Base-by-base conservation (phyloP, 1,140 invertebrate species). In the Zophobas morio region DNA sequence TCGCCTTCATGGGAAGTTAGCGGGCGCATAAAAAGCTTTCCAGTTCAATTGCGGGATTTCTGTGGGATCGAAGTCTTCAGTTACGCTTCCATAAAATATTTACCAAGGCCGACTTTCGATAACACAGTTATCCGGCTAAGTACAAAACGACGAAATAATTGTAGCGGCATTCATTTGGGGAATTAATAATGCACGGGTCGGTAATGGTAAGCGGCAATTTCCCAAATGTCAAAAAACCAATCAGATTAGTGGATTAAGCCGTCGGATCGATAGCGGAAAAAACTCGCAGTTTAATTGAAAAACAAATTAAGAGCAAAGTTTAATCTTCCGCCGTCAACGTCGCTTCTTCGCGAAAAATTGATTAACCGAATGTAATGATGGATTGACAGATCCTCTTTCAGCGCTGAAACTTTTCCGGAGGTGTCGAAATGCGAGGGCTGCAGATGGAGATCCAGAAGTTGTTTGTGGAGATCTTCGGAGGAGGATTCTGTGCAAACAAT, bases 251-350 rank as follows among this genome's bases (percentile, higher is more conserved):
- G 20, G 20, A 20, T 34, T 33, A 20, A 5, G 34, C 54, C 34
- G 56, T 60, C 56, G n/a, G 36, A 35, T 60, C 32, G 56, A 60
- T 60, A 34, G n/a, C 56, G 32, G 56, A 20, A 36, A 39, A 57
- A 57, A 20, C 20, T 35, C 6, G 54, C 54, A 33, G 20, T 35
- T 35, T 57, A 57, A 60, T 60, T 60, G 56, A 60, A 60, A 60
- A 60, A 39, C 56, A 60, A 60, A 60, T 54, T 54, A 54, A 34
- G 53, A 54, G 53, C 53, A 33, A 54, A 54, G 53, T 54, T 54
- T 54, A 54, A 54, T 54, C 53, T 54, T 32, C 20, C 53, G 33
- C 32, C 53, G 20, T 54, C 53, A 54, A 54, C 35, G 53, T 60
- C 56, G 56, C 4, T 39, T 8, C 35, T 36, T 2, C 4, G 5